phyloP scores from a whole-genome alignment of 1,140 invertebrate genomes.

The Drosophila novamexicana region DNA sequence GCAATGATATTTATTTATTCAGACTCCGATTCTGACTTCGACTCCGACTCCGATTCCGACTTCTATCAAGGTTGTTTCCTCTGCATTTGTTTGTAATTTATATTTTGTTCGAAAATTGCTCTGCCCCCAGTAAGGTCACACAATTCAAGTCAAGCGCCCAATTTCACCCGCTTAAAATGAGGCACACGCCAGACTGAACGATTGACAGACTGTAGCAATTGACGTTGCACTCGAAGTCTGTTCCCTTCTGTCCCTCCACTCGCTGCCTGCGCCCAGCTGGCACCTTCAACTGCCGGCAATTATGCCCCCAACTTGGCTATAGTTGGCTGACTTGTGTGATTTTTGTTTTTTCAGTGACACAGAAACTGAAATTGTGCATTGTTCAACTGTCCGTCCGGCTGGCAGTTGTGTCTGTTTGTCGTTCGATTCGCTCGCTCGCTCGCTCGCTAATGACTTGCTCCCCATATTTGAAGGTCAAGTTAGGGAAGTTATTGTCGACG shows the following conservation, averaged over 20 bases:
- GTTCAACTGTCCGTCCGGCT: conserved; percentile 43
- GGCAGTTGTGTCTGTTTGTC: conserved; percentile 22
- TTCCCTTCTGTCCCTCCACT: background rate
- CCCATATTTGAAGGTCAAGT: conserved; percentile 64
- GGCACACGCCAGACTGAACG: conserved; percentile 35
- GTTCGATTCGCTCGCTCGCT: conserved; percentile 22
- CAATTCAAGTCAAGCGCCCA: conserved; percentile 38
- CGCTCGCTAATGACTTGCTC: conserved; percentile 56
- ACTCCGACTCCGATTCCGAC: background rate
- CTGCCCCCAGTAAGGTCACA: conserved; percentile 36
- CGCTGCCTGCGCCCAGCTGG: conserved; percentile 3
- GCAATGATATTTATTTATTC: conserved; percentile 29
- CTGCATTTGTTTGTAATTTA: conserved; percentile 28
- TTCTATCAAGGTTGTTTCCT: conserved; percentile 26
- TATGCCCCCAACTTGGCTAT: conserved; percentile 51
- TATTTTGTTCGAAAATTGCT: conserved; percentile 15
- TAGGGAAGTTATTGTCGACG: conserved; percentile 61
- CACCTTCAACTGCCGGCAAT: conserved; percentile 48
- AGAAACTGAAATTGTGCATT: conserved; percentile 70
- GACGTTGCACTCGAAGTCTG: conserved; percentile 20
- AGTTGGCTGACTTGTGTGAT: conserved; percentile 67
- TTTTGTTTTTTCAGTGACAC: conserved; percentile 62
- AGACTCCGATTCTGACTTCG: background rate
- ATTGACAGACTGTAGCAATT: conserved; percentile 44
- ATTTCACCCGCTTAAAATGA: conserved; percentile 33